Evolutionary conservation across 2,113 vertebrate species (phyloP).

Genomic region (Promerops cafer): DNA sequence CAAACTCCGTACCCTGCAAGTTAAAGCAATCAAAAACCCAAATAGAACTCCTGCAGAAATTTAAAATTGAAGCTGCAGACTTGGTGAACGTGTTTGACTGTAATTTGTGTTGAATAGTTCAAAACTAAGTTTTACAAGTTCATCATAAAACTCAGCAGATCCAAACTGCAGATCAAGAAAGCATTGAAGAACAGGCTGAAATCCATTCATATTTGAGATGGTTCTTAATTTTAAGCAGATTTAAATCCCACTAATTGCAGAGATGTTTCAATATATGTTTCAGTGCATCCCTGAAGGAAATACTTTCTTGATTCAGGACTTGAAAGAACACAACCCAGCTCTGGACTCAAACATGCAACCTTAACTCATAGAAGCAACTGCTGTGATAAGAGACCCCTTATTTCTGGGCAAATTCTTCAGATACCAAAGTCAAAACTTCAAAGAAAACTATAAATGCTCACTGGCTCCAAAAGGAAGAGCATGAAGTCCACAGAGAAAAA

Average conservation of each 20-base stretch:
- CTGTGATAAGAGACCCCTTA: neutral
- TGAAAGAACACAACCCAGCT: neutral
- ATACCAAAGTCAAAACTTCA: neutral
- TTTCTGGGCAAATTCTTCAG: neutral
- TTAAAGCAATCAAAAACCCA: neutral
- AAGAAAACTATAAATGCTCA: neutral
- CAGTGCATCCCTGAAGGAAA: neutral
- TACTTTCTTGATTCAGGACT: neutral
- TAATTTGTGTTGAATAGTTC: neutral
- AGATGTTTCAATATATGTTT: neutral
- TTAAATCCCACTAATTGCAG: neutral
- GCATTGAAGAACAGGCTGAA: neutral
- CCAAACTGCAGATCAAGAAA: neutral
- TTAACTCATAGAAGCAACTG: neutral
- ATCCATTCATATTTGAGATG: neutral
- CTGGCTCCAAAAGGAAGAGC: neutral
- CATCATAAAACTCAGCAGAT: neutral
- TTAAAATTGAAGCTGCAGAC: neutral
- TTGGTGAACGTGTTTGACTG: accelerated
- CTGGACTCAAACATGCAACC: neutral
- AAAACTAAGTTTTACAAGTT: neutral
- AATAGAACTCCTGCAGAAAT: neutral
- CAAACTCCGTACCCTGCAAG: neutral
- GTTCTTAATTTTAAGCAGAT: neutral
- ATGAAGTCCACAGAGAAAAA: neutral